Evolutionary conservation across 1,140 invertebrate species (phyloP), one percentile per base, ranked within the genome.

Genomic region (Diorhabda carinulata): DNA sequence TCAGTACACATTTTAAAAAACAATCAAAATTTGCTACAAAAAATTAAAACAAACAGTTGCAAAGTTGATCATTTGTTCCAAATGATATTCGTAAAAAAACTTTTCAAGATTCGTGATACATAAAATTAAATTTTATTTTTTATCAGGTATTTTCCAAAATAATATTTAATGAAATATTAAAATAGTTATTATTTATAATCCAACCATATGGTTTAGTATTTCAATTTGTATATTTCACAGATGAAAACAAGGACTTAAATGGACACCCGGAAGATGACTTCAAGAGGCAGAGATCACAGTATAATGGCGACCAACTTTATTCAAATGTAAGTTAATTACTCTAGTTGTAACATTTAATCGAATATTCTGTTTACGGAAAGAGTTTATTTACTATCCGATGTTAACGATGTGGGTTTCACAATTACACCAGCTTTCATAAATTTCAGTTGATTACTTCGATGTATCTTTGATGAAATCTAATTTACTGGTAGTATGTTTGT

Each of bases 221-320:
- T 56, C n/a, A 56, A 56, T 74, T 77, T 76, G 77, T 78, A 81
- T 79, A 79, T 72, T 71, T 83, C 84, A 43, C 85, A 92, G 92
- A 94, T 83, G 92, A 94, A 76, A 93, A 92, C 81, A 87, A 92
- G 76, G 92, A 94, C 78, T 86, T 93, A 77, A 93, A 90, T 79
- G 91, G 91, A 73, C 89, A 92, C 81, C 86, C 89, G 2, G 93
- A 95, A 68, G 92, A 95, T 68, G 92, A 95, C 73, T 84, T 91
- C 6, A 95, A 95, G 80, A 88, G 92, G 81, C 92, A 94, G 77
- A 86, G 93, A 79, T 88, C 87, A 76, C 91, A 92, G 69, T 96
- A 95, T 80, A 94, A 92, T 76, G 91, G 92, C n/a, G 93, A 96
- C 81, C 92, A 93, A 78, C 85, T 94, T 66, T 95, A 94, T 80